A percentile compares a stretch with the other conserved stretches of the same genome.
These are phyloP conservation scores for Calliphora vicina DNA, from an alignment of 1,140 invertebrate species.

Conservation along the genomic window DNA sequence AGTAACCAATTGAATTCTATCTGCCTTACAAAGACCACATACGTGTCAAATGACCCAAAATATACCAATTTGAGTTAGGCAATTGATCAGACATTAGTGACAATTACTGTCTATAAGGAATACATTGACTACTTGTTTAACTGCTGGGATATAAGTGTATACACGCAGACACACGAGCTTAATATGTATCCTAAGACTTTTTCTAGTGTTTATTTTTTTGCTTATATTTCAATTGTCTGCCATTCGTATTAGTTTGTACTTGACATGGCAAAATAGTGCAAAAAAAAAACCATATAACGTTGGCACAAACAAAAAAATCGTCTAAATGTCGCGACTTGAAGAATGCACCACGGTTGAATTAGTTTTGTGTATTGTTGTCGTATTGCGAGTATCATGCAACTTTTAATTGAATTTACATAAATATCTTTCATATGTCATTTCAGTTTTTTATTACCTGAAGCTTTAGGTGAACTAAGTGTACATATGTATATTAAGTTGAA, in stretches of 20 bases:
- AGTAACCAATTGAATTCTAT: no score
- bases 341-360: not conserved
- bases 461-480: not conserved
- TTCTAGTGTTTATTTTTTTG: conserved; percentile 19
- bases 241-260: conserved; percentile 13
- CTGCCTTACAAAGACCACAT: no score
- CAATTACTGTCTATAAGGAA: no score
- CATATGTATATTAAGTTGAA: not conserved
- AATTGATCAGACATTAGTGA: no score
- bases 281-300: not conserved
- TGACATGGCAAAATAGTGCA: conserved; percentile 12
- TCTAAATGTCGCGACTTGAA: conserved; percentile 24
- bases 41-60: no score
- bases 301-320: conserved; percentile 19
- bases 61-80: no score
- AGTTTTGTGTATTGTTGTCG: not conserved
- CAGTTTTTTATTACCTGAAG: not conserved
- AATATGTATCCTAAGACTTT: not conserved
- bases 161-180: not conserved
- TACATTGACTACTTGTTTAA: not conserved
- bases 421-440: not conserved
- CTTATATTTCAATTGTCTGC: conserved; percentile 23
- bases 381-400: conserved; percentile 17
- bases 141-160: not conserved
- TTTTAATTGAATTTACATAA: conserved; percentile 27